Evolutionary conservation across 2,888 invertebrate species (phyloP), one percentile per base, ranked within the genome.

Genomic region (Agrilus mali): DNA sequence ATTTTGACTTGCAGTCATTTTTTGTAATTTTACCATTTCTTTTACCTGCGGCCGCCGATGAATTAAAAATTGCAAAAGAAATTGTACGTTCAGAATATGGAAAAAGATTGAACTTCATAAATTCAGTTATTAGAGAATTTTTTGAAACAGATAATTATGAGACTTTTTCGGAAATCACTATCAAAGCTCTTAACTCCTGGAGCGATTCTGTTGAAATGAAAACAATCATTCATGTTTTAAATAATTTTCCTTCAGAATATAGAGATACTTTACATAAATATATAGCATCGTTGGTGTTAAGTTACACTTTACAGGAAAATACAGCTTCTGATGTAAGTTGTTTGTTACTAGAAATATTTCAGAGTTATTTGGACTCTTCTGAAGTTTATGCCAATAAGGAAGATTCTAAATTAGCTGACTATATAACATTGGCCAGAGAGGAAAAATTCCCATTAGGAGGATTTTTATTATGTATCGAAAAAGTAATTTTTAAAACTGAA

Each of bases 11-110:
- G 40, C 68, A 72, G 47, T 71, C 75, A 4, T 70, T 82, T 38
- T 58, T 80, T 32, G 68, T 72, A 1, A 61, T 82, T 16, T 60
- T 80, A 22, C 81, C 82, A 10, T 76, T 74, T 56, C 58, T 84
- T 6, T 76, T 82, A 50, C 78, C 81, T 0, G 55, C 60, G 38
- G 65, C 70, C 46, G 51, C 65, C 3, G 53, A 58, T 2, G 70
- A 72, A 49, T 55, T 69, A 1, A 50, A 53, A 1, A 60, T 70
- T 38, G 61, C 73, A 0, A 63, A 66, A 51, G 59, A 66, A 41
- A 61, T 75, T 15, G 49, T 76, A 7, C 40, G 56, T 4, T 66
- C 69, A 0, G 55, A 68, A 8, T 72, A 67, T 3, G 62, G 61
- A 41, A 63, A 67, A 10, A 64, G 70, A 50, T 48, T 48, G 13